phyloP scores from a whole-genome alignment of 1,140 invertebrate genomes.

The Ooceraea biroi region DNA sequence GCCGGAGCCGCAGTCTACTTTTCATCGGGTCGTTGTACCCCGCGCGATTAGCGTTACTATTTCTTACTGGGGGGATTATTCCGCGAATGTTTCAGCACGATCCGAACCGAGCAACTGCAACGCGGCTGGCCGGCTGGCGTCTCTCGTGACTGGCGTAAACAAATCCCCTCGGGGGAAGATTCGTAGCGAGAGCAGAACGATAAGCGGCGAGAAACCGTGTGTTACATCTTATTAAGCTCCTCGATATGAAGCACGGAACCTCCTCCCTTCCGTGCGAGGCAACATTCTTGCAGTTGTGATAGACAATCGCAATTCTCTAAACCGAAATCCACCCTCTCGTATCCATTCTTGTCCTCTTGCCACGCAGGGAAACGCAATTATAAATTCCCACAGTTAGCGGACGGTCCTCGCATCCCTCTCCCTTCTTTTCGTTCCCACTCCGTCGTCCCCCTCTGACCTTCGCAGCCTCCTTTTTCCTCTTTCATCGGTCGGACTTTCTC shows the following conservation, averaged over 20 bases:
- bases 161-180: neutral
- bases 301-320: slow-evolving; percentile 13
- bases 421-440: slow-evolving; percentile 28
- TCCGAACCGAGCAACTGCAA: neutral
- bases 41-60: slow-evolving; percentile 27
- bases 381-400: slow-evolving; percentile 83
- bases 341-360: neutral
- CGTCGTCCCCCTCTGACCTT: slow-evolving; percentile 28
- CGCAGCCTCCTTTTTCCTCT: slow-evolving; percentile 43
- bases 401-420: slow-evolving; percentile 48
- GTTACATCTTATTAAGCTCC: slow-evolving; percentile 2
- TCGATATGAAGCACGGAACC: neutral
- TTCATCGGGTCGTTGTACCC: slow-evolving; percentile 36
- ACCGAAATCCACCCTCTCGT: neutral
- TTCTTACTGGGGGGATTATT: neutral
- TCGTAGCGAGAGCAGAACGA: neutral
- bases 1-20: slow-evolving; percentile 30
- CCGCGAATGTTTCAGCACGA: neutral
- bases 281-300: slow-evolving; percentile 2
- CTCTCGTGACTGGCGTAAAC: neutral
- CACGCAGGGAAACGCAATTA: slow-evolving; percentile 77
- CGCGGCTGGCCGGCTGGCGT: too few species aligned
- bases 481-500: slow-evolving; percentile 43
- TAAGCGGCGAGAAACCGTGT: too few species aligned
- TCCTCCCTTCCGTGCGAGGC: neutral